These are phyloP conservation scores for Smutsia temminckii DNA, from an alignment of 2,797 vertebrate species.

Conservation along the genomic window DNA sequence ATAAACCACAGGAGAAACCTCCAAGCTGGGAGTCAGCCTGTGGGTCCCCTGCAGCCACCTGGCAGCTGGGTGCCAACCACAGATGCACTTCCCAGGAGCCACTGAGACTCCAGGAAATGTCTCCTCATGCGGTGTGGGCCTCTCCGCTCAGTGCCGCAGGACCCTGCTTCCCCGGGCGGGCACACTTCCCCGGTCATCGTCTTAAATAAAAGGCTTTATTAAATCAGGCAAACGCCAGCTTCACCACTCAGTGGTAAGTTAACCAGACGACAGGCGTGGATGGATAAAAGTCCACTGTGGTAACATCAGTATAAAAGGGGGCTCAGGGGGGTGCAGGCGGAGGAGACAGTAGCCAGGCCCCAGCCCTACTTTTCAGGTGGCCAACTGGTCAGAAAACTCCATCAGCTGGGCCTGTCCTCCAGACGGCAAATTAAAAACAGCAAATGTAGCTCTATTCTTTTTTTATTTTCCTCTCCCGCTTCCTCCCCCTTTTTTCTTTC, in stretches of 20 bases:
- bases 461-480: background rate
- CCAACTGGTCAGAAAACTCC: slow-evolving; percentile 61
- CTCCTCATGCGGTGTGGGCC: background rate
- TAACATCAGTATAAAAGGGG: slow-evolving; percentile 19
- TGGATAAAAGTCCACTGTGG: slow-evolving; percentile 53
- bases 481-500: background rate
- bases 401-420: slow-evolving; percentile 78
- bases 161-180: background rate
- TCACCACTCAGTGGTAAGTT: background rate
- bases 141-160: background rate
- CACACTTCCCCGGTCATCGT: slow-evolving; percentile 5
- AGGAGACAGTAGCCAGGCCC: background rate
- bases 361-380: slow-evolving; percentile 78
- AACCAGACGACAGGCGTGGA: background rate
- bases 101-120: background rate
- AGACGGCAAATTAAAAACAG: slow-evolving; percentile 80
- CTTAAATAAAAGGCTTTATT: slow-evolving; percentile 72
- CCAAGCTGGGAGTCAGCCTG: background rate
- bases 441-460: slow-evolving; percentile 81
- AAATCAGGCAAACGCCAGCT: slow-evolving; percentile 58
- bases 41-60: background rate
- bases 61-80: background rate
- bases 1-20: background rate
- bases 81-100: background rate
- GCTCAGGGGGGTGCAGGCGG: background rate